Conservation (phyloP, 2,113 vertebrate genomes). For the Neodon shergylaensis region DNA sequence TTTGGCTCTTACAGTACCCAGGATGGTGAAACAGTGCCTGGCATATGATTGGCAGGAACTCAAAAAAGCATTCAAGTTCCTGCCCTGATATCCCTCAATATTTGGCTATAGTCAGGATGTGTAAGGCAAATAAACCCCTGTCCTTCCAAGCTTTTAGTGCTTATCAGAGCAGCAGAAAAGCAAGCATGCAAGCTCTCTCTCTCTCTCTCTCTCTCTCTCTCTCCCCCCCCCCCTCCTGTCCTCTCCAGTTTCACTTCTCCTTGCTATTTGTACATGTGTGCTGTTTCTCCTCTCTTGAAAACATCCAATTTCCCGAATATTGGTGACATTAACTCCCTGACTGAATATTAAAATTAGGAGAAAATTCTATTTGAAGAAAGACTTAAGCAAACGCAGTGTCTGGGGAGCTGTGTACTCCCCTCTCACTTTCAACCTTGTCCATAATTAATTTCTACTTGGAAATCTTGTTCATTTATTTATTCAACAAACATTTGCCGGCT, state of each 20-base stretch:
- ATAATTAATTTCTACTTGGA: conserved; percentile 68
- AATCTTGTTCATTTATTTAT: conserved; percentile 61
- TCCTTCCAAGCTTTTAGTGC: background rate
- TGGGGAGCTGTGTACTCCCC: conserved; percentile 50
- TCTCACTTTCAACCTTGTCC: conserved; percentile 62
- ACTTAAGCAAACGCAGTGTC: conserved; percentile 57
- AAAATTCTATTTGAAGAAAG: conserved; percentile 69
- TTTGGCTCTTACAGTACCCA: background rate
- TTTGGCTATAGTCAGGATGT: background rate
- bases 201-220: background rate
- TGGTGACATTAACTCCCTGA: conserved; percentile 45
- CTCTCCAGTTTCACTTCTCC: background rate
- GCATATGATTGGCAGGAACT: background rate
- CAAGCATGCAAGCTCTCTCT: background rate
- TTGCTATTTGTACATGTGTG: background rate
- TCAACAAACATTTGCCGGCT: conserved; percentile 44
- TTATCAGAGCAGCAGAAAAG: background rate
- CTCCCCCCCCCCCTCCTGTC: background rate
- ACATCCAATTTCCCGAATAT: conserved; percentile 65
- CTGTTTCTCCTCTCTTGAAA: conserved; percentile 40
- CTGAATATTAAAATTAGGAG: conserved; percentile 63
- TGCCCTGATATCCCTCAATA: background rate
- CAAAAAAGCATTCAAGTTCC: background rate
- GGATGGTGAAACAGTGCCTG: conserved; percentile 12
- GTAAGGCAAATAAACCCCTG: background rate